These are phyloP conservation scores for Propithecus coquereli DNA, from an alignment of 2,113 vertebrate genomes.

Conservation along the genomic window DNA sequence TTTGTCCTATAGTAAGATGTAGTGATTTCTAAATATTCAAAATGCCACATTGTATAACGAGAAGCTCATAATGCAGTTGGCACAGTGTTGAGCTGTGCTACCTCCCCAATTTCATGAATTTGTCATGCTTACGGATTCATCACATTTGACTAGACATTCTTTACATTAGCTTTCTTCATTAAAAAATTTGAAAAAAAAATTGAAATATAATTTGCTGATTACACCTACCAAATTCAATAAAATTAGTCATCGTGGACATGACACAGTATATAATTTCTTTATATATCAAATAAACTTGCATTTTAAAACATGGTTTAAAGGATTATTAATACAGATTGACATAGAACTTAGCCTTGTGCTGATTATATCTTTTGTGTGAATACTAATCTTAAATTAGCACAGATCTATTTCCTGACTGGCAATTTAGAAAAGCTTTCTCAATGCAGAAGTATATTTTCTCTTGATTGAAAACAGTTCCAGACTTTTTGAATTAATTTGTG, in stretches of 20 bases:
- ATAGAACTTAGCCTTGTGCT: neutral
- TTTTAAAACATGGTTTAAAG: slow-evolving; percentile 18
- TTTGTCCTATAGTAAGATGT: neutral
- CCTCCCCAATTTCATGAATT: neutral
- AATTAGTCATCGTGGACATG: neutral
- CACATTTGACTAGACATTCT: neutral
- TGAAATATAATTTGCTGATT: slow-evolving; percentile 23
- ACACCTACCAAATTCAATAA: neutral
- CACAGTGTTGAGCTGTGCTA: neutral
- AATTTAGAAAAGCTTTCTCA: slow-evolving; percentile 55
- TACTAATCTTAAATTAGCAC: slow-evolving; percentile 44
- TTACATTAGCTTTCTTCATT: neutral
- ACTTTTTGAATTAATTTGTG: slow-evolving; percentile 49
- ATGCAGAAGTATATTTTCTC: slow-evolving; percentile 40
- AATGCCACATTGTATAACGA: neutral
- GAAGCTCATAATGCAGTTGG: neutral
- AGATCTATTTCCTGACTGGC: slow-evolving; percentile 8
- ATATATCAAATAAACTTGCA: neutral
- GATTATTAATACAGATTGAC: slow-evolving; percentile 39
- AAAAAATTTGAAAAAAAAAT: neutral
- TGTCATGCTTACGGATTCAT: neutral
- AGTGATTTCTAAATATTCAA: neutral
- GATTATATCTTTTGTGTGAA: slow-evolving; percentile 54
- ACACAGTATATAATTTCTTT: neutral
- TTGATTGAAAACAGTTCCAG: slow-evolving; percentile 53